phyloP scores from a whole-genome alignment of 2,113 vertebrate species.

The Tursiops truncatus region DNA sequence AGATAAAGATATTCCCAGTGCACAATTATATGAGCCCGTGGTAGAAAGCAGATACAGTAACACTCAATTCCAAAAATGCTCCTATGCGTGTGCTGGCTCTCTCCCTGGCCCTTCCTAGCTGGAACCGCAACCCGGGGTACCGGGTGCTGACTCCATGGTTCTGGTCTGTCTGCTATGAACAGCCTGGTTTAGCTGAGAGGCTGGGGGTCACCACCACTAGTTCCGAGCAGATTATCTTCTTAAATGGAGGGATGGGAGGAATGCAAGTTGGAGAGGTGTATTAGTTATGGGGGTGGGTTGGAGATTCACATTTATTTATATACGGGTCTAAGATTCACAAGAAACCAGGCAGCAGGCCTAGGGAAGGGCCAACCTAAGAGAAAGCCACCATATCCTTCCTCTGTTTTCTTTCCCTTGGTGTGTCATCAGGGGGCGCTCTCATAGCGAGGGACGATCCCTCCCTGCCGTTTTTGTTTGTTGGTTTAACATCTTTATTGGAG shows the following conservation, averaged over 20 bases:
- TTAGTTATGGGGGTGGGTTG: rapidly evolving
- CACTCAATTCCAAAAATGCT: neutral
- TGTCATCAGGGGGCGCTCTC: neutral
- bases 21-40: neutral
- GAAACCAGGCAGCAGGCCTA: neutral
- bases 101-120: neutral
- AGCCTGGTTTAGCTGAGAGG: neutral
- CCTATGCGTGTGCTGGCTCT: neutral
- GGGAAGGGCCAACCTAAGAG: neutral
- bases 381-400: neutral
- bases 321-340: neutral
- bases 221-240: neutral
- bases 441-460: neutral
- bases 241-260: neutral
- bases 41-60: neutral
- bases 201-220: neutral
- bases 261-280: neutral
- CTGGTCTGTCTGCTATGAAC: neutral
- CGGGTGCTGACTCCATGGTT: neutral
- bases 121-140: neutral
- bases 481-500: too few species aligned
- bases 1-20: neutral
- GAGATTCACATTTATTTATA: neutral
- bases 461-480: neutral
- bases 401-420: neutral